phyloP scores from a whole-genome alignment of 2,113 vertebrate genomes.

The Epinephelus lanceolatus region DNA sequence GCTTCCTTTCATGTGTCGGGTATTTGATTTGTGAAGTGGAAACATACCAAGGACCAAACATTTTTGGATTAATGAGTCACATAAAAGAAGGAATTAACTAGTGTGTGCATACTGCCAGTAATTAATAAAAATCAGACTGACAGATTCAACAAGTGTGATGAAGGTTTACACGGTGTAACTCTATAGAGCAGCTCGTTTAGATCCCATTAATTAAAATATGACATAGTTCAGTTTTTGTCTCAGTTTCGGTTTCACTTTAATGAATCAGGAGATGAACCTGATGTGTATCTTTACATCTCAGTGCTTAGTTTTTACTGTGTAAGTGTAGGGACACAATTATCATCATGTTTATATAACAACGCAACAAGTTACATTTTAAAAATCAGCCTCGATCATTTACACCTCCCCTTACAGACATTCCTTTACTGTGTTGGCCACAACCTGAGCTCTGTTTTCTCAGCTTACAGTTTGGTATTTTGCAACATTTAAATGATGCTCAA shows the following conservation, averaged over 20 bases:
- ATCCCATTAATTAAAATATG: neutral
- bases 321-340: neutral
- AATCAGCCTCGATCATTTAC: too few species aligned
- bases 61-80: conserved; percentile 35
- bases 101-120: neutral
- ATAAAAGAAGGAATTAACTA: conserved; percentile 4
- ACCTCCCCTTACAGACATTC: too few species aligned
- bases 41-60: neutral
- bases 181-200: neutral
- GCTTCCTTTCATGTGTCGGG: neutral
- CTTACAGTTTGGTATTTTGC: too few species aligned
- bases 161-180: neutral
- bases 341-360: neutral
- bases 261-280: neutral
- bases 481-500: too few species aligned
- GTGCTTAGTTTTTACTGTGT: neutral
- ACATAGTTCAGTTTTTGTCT: neutral
- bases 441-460: too few species aligned
- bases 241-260: neutral
- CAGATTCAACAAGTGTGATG: neutral
- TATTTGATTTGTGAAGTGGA: conserved; percentile 10
- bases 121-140: neutral
- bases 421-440: too few species aligned
- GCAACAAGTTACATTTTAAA: neutral
- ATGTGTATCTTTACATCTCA: neutral